Evolutionary conservation across 2,888 invertebrate genomes (phyloP).

Genomic region (Cryptops parisi): DNA sequence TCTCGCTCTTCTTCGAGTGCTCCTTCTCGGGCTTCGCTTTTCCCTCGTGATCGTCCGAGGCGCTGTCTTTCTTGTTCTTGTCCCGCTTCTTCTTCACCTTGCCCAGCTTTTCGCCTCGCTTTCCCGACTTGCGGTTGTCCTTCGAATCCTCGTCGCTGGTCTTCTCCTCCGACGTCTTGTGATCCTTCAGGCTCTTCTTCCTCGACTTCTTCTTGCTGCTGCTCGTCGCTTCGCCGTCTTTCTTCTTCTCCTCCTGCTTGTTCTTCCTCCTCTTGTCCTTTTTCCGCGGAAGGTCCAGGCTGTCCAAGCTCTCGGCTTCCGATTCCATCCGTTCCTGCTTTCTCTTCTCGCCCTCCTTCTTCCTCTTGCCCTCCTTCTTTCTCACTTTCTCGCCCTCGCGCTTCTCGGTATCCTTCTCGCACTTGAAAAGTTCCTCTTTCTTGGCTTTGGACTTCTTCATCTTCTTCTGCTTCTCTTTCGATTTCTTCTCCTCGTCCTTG

Average conservation of each 20-base stretch:
- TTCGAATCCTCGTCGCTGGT: conserved; percentile 15
- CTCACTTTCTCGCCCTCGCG: conserved; percentile 26
- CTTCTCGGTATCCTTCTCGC: conserved; percentile 23
- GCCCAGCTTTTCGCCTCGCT: conserved; percentile 12
- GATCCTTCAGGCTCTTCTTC: conserved; percentile 8
- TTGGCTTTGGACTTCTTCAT: conserved; percentile 8
- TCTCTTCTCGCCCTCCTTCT: conserved; percentile 39
- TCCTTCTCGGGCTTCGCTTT: neutral
- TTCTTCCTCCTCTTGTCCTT: conserved; percentile 13
- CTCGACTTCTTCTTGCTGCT: conserved; percentile 13
- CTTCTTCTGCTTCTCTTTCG: conserved; percentile 20
- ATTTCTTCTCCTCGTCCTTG: conserved; percentile 12
- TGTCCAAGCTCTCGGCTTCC: conserved; percentile 9
- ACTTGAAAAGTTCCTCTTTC: conserved; percentile 12
- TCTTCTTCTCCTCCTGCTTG: neutral
- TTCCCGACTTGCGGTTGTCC: conserved; percentile 3
- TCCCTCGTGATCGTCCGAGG: conserved; percentile 5
- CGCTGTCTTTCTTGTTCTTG: conserved; percentile 6
- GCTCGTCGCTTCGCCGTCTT: conserved; percentile 11
- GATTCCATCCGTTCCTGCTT: conserved; percentile 11
- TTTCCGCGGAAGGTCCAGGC: conserved; percentile 9
- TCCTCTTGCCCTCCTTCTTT: conserved; percentile 42
- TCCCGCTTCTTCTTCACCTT: conserved; percentile 10
- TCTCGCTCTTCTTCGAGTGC: conserved; percentile 1
- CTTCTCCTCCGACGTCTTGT: conserved; percentile 13